Conservation (phyloP, 2,113 vertebrate genomes). For the Osmerus eperlanus region DNA sequence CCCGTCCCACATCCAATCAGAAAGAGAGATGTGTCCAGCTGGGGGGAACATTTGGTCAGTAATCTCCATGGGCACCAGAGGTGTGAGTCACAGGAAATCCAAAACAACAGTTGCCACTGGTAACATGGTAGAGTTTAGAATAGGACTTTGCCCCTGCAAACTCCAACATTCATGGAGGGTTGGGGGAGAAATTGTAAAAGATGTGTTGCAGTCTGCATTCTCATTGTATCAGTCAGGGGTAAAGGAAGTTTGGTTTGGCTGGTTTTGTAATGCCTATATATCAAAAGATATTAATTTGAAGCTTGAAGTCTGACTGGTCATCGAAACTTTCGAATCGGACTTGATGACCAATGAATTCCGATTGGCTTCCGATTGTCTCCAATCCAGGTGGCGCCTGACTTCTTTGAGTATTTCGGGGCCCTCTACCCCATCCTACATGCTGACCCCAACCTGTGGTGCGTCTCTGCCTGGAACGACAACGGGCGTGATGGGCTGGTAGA, state of each 20-base stretch:
- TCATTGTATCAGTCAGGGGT: slow-evolving; percentile 7
- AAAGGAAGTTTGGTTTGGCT: slow-evolving; percentile 14
- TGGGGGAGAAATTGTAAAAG: not conserved
- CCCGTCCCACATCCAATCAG: slow-evolving; percentile 6
- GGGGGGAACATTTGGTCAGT: slow-evolving; percentile 9
- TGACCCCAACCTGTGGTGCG: slow-evolving; percentile 84
- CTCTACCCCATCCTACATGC: slow-evolving; percentile 74
- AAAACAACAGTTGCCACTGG: slow-evolving; percentile 11
- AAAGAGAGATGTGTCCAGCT: slow-evolving; percentile 8
- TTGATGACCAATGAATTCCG: no score
- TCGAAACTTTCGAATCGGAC: not conserved
- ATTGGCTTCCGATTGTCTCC: not conserved
- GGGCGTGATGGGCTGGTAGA: slow-evolving; percentile 88
- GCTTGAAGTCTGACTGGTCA: slow-evolving; percentile 15
- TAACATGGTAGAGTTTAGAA: not conserved
- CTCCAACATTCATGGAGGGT: not conserved
- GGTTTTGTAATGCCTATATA: not conserved
- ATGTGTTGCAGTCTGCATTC: slow-evolving; percentile 16
- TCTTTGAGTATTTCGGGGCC: slow-evolving; percentile 92
- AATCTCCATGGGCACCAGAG: slow-evolving; percentile 9
- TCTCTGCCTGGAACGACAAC: slow-evolving; percentile 95
- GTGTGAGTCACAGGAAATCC: slow-evolving; percentile 8
- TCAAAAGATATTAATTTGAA: not conserved
- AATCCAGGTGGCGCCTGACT: slow-evolving; percentile 83
- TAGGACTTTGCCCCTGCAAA: slow-evolving; percentile 22